A percentile compares a stretch with the other conserved stretches of the same genome.
Conservation (phyloP, 1,140 invertebrate genomes). For the Ostrea denselamellosa region DNA sequence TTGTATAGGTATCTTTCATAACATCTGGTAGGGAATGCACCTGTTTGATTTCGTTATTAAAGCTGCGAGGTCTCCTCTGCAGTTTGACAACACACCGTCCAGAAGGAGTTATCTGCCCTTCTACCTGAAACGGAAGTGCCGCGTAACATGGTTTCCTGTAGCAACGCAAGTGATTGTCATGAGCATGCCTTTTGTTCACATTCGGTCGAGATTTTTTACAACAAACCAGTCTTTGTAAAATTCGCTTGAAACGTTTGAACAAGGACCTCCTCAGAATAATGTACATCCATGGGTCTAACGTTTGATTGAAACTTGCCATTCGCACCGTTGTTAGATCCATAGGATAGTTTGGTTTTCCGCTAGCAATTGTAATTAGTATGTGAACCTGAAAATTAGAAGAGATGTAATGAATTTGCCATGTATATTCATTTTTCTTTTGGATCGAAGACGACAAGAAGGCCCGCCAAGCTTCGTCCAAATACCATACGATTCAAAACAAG, state of each 20-base stretch:
- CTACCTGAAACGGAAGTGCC: conserved; percentile 48
- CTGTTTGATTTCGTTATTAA: conserved; percentile 46
- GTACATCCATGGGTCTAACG: conserved; percentile 79
- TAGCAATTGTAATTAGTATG: conserved; percentile 66
- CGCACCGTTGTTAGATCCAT: conserved; percentile 73
- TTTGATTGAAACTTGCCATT: conserved; percentile 79
- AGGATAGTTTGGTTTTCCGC: conserved; percentile 61
- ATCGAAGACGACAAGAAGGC: too few relatives aligned
- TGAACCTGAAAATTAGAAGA: conserved; percentile 62
- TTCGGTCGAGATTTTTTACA: conserved; percentile 11
- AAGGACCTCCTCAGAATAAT: conserved; percentile 77
- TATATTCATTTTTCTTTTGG: too few relatives aligned
- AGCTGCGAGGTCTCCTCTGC: conserved; percentile 46
- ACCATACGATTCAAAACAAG: too few relatives aligned
- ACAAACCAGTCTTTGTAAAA: conserved; percentile 25
- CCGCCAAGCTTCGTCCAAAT: too few relatives aligned
- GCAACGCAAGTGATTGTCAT: conserved; percentile 54
- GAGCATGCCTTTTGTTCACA: conserved; percentile 42
- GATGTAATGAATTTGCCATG: background rate
- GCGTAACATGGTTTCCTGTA: conserved; percentile 50
- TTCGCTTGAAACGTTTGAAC: conserved; percentile 41
- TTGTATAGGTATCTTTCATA: conserved; percentile 50
- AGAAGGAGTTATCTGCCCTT: conserved; percentile 48
- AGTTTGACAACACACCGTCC: conserved; percentile 50
- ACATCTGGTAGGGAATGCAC: conserved; percentile 45